Base-by-base conservation (phyloP, 2,888 invertebrate genomes). In the Capitulum mitella region DNA sequence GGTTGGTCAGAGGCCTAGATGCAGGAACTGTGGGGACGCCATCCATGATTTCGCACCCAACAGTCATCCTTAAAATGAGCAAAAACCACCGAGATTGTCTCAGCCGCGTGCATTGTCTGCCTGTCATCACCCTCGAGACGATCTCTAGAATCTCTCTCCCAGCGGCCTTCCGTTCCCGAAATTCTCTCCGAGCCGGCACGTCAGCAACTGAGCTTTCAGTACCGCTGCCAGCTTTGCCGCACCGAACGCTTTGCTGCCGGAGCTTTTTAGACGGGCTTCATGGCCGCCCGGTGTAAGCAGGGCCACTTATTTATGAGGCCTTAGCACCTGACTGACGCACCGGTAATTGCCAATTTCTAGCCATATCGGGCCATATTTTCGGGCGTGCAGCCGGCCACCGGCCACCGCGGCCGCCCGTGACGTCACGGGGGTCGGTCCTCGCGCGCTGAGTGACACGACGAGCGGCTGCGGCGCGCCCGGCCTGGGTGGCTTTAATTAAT, bases 391-490 rank as follows among this genome's bases (percentile, higher is more conserved):
- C n/a, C n/a, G n/a, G n/a, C n/a, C n/a, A n/a, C n/a, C n/a, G n/a
- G n/a, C n/a, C n/a, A n/a, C n/a, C n/a, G n/a, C n/a, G n/a, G 26
- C 26, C 6, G 26, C 6, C n/a, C 26, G 32, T 64, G 64, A 64
- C 64, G 64, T 64, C 37, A 64, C 29, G 22, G n/a, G 16, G 37
- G 22, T 3, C 34, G 34, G 54, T 26, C 54, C 54, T n/a, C n/a
- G n/a, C n/a, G 54, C 10, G 3, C 64, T 64, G 64, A 64, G 64
- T 64, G 64, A 64, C 64, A 64, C 64, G 64, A n/a, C n/a, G 37
- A 19, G 64, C 16, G 64, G 64, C 32, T 19, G 37, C 34, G 34
- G 3, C 34, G 34, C 64, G 34, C 64, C 14, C 34, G 64, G 61
- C 34, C 22, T 3, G 19, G 34, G n/a, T 8, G 3, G 16, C 37